phyloP scores from a whole-genome alignment of 2,113 vertebrate species.

The cattle (Bos taurus) region ARS-UCD2.0 NC_037332.1:46879001-46879500 shows the following conservation, averaged over 20 bases:
- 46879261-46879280: not conserved
- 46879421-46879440: not conserved
- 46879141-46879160: not conserved
- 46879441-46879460: not conserved
- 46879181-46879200: not conserved
- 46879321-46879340: not conserved
- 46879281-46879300: not conserved
- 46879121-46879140: not conserved
- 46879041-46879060: not conserved
- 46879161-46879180: not conserved
- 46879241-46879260: not conserved
- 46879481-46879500: not conserved
- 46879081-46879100: not conserved
- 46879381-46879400: not conserved
- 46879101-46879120: not conserved
- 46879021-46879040: not conserved
- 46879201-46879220: not conserved
- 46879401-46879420: not conserved
- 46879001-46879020: not conserved
- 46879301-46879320: not conserved
- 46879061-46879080: not conserved
- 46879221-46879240: not conserved
- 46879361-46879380: not conserved
- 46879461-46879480: not conserved
- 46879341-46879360: constrained; percentile 14